Evolutionary conservation across 2,888 invertebrate genomes (phyloP).

Genomic region (Aelia acuminata): DNA sequence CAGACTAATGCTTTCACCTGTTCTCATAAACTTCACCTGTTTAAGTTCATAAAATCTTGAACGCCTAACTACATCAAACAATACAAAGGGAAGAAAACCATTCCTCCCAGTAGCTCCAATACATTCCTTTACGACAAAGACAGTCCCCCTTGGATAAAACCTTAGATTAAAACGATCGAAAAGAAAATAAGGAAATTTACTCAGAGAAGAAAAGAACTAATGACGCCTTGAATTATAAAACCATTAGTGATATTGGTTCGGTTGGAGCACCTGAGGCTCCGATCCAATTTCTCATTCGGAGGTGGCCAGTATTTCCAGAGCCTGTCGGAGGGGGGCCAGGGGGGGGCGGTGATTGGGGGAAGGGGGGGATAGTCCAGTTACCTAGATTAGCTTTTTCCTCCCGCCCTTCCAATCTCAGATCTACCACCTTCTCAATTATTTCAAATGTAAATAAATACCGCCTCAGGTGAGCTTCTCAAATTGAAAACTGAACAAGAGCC

Average conservation of each 20-base stretch:
- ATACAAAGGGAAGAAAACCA: no score
- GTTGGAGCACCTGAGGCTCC: constrained; percentile 49
- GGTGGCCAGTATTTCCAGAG: constrained; percentile 44
- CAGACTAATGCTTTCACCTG: no score
- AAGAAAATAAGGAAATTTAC: constrained; percentile 34
- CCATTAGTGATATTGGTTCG: constrained; percentile 57
- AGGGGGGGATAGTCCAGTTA: no score
- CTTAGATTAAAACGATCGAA: background rate
- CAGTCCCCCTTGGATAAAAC: background rate
- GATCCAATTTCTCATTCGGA: constrained; percentile 55
- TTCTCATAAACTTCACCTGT: no score
- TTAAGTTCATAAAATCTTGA: no score
- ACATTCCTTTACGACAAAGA: background rate
- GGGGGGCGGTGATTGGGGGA: no score
- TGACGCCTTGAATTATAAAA: constrained; percentile 56
- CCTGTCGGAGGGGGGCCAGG: background rate
- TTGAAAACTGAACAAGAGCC: constrained; percentile 7
- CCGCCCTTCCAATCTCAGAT: constrained; percentile 36
- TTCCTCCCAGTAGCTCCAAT: background rate
- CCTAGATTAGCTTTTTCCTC: constrained; percentile 53
- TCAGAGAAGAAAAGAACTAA: constrained; percentile 39
- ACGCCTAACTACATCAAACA: no score
- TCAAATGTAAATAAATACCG: constrained; percentile 44
- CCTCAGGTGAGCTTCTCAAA: background rate
- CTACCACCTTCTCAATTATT: constrained; percentile 43